Conservation (phyloP, 64 coral and sea anemone genomes). For the Pocillopora damicornis region DNA sequence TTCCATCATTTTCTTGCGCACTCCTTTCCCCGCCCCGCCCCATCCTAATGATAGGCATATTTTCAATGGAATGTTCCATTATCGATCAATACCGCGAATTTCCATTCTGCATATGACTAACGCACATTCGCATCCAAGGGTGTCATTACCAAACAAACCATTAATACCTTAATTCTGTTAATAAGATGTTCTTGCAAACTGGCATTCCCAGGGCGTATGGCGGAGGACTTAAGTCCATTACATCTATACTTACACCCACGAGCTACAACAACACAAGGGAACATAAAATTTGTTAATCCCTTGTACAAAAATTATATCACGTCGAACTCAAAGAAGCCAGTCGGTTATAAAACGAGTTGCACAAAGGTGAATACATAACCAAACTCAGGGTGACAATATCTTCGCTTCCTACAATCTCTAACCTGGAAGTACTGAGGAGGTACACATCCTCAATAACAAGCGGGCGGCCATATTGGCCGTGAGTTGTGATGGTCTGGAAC, state of each 20-base stretch:
- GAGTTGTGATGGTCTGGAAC: neutral
- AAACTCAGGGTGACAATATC: neutral
- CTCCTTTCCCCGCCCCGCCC: too few relatives aligned
- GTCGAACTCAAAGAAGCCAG: too few relatives aligned
- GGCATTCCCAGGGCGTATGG: neutral
- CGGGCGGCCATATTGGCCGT: slow-evolving; percentile 3
- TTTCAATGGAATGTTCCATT: too few relatives aligned
- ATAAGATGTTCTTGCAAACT: slow-evolving; percentile 4
- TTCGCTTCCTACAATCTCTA: neutral
- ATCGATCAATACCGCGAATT: too few relatives aligned
- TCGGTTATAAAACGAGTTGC: too few relatives aligned
- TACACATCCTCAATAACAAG: neutral
- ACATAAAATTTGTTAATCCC: neutral
- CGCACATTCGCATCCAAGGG: too few relatives aligned
- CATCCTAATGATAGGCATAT: too few relatives aligned
- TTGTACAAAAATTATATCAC: too few relatives aligned
- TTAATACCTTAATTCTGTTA: slow-evolving; percentile 22
- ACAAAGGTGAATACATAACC: neutral
- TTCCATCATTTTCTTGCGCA: too few relatives aligned
- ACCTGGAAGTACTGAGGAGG: neutral
- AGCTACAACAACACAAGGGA: neutral
- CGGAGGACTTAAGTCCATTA: neutral
- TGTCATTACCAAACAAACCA: neutral
- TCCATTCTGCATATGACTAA: too few relatives aligned
- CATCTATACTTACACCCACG: neutral